These are phyloP conservation scores for Pyxicephalus adspersus DNA, from an alignment of 2,113 vertebrate genomes.

Conservation along the genomic window DNA sequence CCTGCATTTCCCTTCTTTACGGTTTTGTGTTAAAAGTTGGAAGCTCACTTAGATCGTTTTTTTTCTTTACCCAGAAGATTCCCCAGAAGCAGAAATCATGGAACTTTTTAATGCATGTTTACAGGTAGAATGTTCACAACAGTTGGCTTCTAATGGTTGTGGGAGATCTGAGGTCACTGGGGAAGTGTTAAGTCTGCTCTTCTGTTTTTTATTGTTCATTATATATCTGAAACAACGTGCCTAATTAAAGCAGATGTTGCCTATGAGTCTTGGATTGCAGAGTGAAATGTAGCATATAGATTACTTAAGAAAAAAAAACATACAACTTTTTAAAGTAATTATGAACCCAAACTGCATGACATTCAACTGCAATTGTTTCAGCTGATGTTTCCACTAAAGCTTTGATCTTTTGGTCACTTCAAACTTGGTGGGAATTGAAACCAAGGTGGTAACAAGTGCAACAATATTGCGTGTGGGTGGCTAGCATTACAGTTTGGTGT, in stretches of 20 bases:
- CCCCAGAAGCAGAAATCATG: neutral
- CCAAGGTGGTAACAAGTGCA: too few species aligned
- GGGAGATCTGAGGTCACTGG: neutral
- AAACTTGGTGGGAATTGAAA: too few species aligned
- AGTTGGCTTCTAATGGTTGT: conserved; percentile 27
- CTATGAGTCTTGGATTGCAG: neutral
- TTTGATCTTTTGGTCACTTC: too few species aligned
- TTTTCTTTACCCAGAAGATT: conserved; percentile 17
- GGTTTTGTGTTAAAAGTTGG: neutral
- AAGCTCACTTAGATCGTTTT: neutral
- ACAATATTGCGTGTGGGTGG: too few species aligned
- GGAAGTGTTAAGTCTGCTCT: conserved; percentile 7
- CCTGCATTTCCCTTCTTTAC: neutral
- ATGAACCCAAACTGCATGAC: too few species aligned
- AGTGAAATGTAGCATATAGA: neutral
- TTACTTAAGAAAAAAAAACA: too few species aligned
- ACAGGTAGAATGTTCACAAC: neutral
- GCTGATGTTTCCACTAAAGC: too few species aligned
- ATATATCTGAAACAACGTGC: neutral
- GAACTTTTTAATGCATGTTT: conserved; percentile 19
- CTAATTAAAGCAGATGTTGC: conserved; percentile 32
- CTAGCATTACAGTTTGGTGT: too few species aligned
- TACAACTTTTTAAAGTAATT: too few species aligned
- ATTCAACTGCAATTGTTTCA: too few species aligned
- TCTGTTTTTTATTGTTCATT: conserved; percentile 26